Evolutionary conservation across 2,888 invertebrate genomes (phyloP), one percentile per base, ranked within the genome.

Genomic region (Dexiosoma caninum): DNA sequence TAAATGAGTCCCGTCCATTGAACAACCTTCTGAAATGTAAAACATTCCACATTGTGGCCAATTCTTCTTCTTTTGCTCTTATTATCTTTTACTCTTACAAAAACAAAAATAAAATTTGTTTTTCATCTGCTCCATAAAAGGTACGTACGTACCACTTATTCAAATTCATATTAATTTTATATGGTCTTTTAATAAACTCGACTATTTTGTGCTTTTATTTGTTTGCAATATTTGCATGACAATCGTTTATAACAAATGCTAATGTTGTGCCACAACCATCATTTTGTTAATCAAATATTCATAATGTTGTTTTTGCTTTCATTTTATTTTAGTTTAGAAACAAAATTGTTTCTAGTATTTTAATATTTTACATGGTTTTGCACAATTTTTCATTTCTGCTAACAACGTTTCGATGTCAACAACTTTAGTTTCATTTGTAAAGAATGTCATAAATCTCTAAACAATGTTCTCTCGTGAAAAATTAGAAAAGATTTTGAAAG

Each of bases 401-500:
- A 40, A 62, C 12, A 57, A 44, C 9, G 27, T 51, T 27, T 4
- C 10, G n/a, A 42, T 6, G 16, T 8, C 40, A 60, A 46, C 60
- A 32, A 46, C 37, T 62, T 3, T 35, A 21, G 4, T 32, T 14
- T n/a, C 12, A 2, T 30, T 55, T 40, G 14, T 3, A 7, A 32
- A 16, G 2, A 49, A 27, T 49, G 9, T 1, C n/a, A 27, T 4
- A 6, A 23, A 9, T 27, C 16, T 16, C 44, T 10, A 3, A 49
- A 72, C 19, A 30, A 76, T 86, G 85, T 79, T 85, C 62, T 81
- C 81, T 32, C 83, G 83, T 3, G 60, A 74, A 21, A 85, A 84
- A 72, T 77, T 85, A 23, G 30, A 84, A 49, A 79, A 83, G 60
- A 69, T 84, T 59, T 40, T 85, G 30, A 82, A 64, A 30, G 81